Percentiles rank a stretch among this genome's conserved stretches.
Evolutionary conservation across 2,888 invertebrate species (phyloP).

Genomic region (Drosophila paranaensis): DNA sequence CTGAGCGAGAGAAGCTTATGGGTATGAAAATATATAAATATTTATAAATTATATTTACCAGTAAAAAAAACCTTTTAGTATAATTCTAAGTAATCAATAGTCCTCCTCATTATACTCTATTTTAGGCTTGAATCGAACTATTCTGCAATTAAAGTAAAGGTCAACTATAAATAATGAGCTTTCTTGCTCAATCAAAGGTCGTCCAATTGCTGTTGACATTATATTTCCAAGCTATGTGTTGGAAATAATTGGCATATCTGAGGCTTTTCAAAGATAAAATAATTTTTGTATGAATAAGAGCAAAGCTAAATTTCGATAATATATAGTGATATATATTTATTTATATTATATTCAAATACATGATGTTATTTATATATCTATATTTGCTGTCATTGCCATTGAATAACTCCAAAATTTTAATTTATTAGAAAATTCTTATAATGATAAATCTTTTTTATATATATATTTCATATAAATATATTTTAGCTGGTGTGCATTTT

Average conservation of each 20-base stretch:
- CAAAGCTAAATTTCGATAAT: not conserved
- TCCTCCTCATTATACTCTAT: not conserved
- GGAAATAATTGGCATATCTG: not conserved
- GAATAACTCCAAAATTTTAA: no score
- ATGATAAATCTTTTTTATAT: no score
- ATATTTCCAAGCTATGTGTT: not conserved
- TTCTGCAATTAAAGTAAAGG: not conserved
- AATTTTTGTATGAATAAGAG: not conserved
- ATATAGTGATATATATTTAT: no score
- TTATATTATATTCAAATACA: no score
- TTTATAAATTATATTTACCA: conserved; percentile 3
- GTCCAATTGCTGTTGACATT: not conserved
- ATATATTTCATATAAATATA: no score
- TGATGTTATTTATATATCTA: no score
- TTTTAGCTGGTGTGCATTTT: no score
- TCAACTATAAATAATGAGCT: not conserved
- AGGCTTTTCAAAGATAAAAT: not conserved
- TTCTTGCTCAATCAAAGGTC: not conserved
- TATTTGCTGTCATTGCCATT: no score
- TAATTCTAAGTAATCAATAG: not conserved
- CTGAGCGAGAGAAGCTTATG: conserved; percentile 5
- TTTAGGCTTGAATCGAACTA: not conserved
- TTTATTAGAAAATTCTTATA: no score
- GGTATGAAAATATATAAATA: not conserved
- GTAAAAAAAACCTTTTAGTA: not conserved